Evolutionary conservation across 2,888 invertebrate genomes (phyloP).

Genomic region (Oscheius sp.): DNA sequence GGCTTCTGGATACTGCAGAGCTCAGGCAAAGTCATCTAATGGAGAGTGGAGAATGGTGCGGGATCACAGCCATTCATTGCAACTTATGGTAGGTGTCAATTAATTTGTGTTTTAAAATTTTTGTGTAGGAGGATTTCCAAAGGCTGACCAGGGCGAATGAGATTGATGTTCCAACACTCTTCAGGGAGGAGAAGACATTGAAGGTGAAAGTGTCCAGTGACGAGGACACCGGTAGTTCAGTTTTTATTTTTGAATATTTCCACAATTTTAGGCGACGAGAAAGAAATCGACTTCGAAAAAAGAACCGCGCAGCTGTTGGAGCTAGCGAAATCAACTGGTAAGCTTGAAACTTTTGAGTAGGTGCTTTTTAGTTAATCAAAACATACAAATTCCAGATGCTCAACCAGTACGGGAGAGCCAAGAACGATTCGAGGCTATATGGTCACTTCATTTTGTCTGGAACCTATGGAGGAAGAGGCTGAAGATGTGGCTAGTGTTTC

Average conservation of each 20-base stretch:
- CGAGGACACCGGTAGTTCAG: no score
- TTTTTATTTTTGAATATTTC: no score
- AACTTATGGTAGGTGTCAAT: background rate
- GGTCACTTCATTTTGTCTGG: background rate
- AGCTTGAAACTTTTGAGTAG: no score
- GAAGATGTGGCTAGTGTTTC: no score
- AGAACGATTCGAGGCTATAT: background rate
- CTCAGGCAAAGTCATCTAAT: background rate
- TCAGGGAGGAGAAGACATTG: background rate
- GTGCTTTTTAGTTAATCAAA: no score
- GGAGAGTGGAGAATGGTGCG: background rate
- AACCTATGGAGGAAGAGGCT: no score
- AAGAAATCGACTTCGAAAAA: background rate
- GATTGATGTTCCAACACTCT: background rate
- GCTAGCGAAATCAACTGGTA: background rate
- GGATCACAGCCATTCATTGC: background rate
- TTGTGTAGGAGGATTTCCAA: slow-evolving; percentile 8
- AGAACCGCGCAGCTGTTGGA: background rate
- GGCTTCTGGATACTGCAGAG: background rate
- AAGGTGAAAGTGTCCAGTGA: background rate
- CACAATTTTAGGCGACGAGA: background rate
- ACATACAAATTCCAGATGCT: slow-evolving; percentile 1
- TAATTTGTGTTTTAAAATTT: background rate
- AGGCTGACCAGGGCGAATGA: background rate
- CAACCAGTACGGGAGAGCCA: background rate